Conservation (phyloP, 2,113 vertebrate genomes). For the Lepus americanus region DNA sequence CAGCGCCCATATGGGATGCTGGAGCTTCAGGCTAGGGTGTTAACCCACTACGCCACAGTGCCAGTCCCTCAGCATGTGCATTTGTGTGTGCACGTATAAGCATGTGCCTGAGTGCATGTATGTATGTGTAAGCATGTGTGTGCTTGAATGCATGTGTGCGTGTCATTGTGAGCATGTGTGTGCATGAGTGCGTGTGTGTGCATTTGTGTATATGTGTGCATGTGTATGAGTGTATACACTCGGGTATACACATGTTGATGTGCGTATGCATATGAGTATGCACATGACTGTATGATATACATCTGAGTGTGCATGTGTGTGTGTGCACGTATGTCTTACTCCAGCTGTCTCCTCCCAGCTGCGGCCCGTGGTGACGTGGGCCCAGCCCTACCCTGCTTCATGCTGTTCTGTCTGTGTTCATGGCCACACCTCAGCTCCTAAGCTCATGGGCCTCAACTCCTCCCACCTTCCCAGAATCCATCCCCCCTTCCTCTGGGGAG, state of each 20-base stretch:
- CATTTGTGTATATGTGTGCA: background rate
- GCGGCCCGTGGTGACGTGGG: too few relatives aligned
- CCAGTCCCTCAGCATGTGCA: too few relatives aligned
- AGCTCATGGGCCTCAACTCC: background rate
- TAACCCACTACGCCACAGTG: too few relatives aligned
- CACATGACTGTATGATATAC: background rate
- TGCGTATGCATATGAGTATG: too few relatives aligned
- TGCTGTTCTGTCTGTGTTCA: background rate
- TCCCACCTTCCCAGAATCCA: constrained; percentile 6
- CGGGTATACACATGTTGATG: too few relatives aligned
- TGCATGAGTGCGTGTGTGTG: background rate
- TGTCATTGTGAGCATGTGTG: background rate
- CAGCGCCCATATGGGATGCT: too few relatives aligned
- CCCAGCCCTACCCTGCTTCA: background rate
- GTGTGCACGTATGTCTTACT: background rate
- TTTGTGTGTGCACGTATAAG: background rate
- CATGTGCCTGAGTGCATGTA: too few relatives aligned
- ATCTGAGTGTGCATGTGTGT: too few relatives aligned
- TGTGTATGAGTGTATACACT: background rate
- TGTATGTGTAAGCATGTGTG: background rate
- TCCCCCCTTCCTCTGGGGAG: too few relatives aligned
- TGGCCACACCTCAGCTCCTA: background rate
- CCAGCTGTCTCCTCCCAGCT: background rate
- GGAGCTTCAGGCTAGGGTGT: too few relatives aligned
- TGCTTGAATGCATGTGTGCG: background rate